These are phyloP conservation scores for Intellagama lesueurii DNA, from an alignment of 2,797 vertebrate species.

Conservation along the genomic window DNA sequence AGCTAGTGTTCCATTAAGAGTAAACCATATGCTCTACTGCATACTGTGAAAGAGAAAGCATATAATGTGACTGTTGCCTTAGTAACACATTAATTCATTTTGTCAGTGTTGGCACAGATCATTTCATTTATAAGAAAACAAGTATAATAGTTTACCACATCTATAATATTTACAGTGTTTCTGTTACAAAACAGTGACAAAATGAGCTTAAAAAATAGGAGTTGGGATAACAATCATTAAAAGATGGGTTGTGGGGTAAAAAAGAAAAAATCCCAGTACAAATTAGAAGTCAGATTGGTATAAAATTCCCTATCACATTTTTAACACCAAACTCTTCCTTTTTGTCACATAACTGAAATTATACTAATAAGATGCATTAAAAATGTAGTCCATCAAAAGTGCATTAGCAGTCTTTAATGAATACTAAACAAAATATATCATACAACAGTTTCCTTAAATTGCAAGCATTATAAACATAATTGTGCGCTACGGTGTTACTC, in stretches of 20 bases:
- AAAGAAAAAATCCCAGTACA: constrained; percentile 68
- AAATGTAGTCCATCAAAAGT: constrained; percentile 77
- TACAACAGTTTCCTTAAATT: constrained; percentile 83
- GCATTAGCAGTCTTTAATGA: constrained; percentile 84
- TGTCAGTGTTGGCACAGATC: constrained; percentile 91
- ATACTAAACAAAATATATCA: constrained; percentile 83
- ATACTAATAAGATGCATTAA: constrained; percentile 79
- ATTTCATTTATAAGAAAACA: constrained; percentile 94
- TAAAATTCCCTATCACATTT: constrained; percentile 78
- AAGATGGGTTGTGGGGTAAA: constrained; percentile 78
- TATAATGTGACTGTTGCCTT: constrained; percentile 97
- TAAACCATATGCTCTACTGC: constrained; percentile 91
- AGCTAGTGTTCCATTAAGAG: constrained; percentile 89
- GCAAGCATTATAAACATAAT: constrained; percentile 80
- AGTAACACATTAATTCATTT: constrained; percentile 95
- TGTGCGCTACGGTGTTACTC: constrained; percentile 78
- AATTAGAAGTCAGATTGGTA: constrained; percentile 76
- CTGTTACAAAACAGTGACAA: constrained; percentile 95
- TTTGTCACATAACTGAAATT: constrained; percentile 80
- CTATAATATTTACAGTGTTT: constrained; percentile 92
- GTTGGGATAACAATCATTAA: constrained; percentile 82
- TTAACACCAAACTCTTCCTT: constrained; percentile 77
- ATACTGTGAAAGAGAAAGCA: constrained; percentile 90
- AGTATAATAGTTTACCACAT: constrained; percentile 93
- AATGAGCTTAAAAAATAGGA: constrained; percentile 86